These are phyloP conservation scores for Orchesellides sinensis DNA, from an alignment of 2,888 invertebrate genomes.

Conservation along the genomic window DNA sequence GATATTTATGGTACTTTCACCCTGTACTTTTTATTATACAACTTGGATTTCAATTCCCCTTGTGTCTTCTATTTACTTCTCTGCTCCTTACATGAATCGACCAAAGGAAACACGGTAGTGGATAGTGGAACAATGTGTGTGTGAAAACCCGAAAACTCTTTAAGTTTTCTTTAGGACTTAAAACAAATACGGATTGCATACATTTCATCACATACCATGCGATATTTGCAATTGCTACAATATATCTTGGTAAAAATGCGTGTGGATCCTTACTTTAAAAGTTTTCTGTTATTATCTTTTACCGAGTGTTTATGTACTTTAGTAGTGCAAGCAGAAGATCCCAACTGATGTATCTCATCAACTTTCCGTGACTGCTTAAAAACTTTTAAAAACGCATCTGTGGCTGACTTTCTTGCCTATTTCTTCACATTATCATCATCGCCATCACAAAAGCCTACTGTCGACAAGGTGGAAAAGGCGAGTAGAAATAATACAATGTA, in stretches of 20 bases:
- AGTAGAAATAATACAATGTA: not conserved
- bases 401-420: not conserved
- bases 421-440: not conserved
- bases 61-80: too few relatives aligned
- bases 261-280: not conserved
- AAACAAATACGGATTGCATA: constrained; percentile 1
- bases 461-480: not conserved
- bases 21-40: not conserved
- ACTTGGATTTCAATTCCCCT: constrained; percentile 4
- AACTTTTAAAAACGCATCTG: constrained; percentile 6
- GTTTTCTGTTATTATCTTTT: not conserved
- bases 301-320: not conserved
- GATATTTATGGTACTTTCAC: not conserved
- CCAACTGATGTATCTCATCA: constrained; percentile 9
- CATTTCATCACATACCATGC: not conserved
- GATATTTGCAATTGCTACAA: too few relatives aligned
- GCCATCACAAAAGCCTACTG: not conserved
- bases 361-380: not conserved
- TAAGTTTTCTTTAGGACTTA: not conserved
- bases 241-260: too few relatives aligned
- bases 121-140: not conserved
- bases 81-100: constrained; percentile 5
- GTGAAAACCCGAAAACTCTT: not conserved
- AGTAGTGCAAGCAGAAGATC: not conserved
- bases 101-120: not conserved